These are phyloP conservation scores for Paracentrotus lividus DNA, from an alignment of 53 echinoderm and acorn worm species.

Conservation along the genomic window DNA sequence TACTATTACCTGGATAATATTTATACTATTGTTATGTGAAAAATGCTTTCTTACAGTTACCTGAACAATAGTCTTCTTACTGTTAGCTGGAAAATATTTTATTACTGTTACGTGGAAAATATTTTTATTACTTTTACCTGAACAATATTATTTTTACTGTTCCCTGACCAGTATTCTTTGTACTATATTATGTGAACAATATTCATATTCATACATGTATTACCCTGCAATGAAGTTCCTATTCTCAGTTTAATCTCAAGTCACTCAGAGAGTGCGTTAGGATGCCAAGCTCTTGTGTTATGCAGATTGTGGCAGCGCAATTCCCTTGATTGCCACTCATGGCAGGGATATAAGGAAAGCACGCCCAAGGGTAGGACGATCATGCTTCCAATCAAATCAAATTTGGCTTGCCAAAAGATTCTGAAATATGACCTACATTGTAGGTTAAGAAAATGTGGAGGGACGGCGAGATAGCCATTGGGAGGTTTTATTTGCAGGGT, in stretches of 20 bases:
- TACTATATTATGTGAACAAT: too few species aligned
- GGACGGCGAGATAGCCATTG: neutral
- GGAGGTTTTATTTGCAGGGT: neutral
- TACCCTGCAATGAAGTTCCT: neutral
- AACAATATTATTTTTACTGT: too few species aligned
- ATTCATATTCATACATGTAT: neutral
- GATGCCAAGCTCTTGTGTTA: conserved; percentile 13
- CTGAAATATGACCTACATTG: conserved; percentile 24
- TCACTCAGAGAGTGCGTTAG: neutral
- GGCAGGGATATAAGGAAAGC: conserved; percentile 3
- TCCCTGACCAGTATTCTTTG: too few species aligned
- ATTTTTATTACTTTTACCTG: too few species aligned
- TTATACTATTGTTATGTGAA: too few species aligned
- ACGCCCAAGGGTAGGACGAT: neutral
- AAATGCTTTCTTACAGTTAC: too few species aligned
- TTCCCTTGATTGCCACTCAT: conserved; percentile 23
- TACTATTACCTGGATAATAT: too few species aligned
- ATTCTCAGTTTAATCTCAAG: neutral
- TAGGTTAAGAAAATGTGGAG: conserved; percentile 33
- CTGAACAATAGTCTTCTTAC: too few species aligned
- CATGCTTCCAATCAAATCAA: conserved; percentile 42
- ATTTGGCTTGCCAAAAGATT: neutral
- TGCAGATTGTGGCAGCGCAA: neutral
- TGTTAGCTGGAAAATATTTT: too few species aligned
- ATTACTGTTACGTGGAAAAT: too few species aligned